These are phyloP conservation scores for Leptopilina clavipes DNA, from an alignment of 1,140 invertebrate genomes.

Conservation along the genomic window DNA sequence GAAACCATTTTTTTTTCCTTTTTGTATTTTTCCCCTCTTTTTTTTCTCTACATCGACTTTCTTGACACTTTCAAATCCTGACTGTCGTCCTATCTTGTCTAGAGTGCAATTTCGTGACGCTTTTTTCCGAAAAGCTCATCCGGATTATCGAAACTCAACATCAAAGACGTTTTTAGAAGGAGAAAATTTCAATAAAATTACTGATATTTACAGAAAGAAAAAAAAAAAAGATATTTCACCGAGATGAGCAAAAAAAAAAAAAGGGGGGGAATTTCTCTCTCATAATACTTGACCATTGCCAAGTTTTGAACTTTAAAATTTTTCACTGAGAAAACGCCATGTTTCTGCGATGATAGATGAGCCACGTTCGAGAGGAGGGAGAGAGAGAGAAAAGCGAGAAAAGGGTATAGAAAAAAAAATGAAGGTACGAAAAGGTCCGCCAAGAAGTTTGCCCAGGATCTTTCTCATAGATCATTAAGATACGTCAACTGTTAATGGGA, in stretches of 20 bases:
- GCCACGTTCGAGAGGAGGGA: not conserved
- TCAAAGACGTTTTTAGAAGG: not conserved
- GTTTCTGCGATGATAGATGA: constrained; percentile 19
- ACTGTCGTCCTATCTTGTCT: constrained; percentile 32
- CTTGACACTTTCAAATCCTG: constrained; percentile 24
- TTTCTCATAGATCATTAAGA: constrained; percentile 24
- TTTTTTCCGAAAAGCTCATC: constrained; percentile 41
- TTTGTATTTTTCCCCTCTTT: too few relatives aligned
- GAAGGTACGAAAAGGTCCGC: constrained; percentile 21
- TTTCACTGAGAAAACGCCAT: constrained; percentile 16
- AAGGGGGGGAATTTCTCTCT: constrained; percentile 14
- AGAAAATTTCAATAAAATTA: not conserved
- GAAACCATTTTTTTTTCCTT: constrained; percentile 53
- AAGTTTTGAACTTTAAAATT: constrained; percentile 23
- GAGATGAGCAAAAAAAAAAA: too few relatives aligned
- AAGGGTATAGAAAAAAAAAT: constrained; percentile 21
- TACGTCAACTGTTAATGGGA: constrained; percentile 31
- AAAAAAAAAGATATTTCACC: not conserved
- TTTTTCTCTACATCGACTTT: not conserved
- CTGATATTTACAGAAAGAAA: constrained; percentile 28
- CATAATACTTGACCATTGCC: constrained; percentile 27
- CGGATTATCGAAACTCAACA: constrained; percentile 35
- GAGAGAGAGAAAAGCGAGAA: constrained; percentile 8
- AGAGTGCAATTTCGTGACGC: constrained; percentile 37
- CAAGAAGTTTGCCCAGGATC: constrained; percentile 30